phyloP scores from a whole-genome alignment of 2,113 vertebrate species.

The Tichodroma muraria region DNA sequence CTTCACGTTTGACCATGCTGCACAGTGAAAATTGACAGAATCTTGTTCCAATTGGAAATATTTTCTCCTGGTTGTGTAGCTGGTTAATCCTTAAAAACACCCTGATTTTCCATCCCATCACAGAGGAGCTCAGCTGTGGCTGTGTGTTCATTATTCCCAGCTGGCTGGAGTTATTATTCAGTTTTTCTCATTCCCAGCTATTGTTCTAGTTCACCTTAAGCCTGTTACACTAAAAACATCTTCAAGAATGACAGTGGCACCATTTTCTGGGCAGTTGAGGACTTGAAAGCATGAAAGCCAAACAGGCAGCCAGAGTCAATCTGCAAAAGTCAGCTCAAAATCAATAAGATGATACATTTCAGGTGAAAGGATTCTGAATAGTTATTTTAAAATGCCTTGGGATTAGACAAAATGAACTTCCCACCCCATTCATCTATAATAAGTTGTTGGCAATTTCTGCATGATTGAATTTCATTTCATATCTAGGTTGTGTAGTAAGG shows the following conservation, averaged over 20 bases:
- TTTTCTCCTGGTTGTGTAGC: not conserved
- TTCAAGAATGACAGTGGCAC: not conserved
- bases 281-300: not conserved
- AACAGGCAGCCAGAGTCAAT: not conserved
- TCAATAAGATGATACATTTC: constrained; percentile 30
- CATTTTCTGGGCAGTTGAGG: constrained; percentile 29
- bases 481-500: not conserved
- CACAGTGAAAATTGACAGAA: constrained; percentile 2
- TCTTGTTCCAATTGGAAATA: not conserved
- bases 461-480: constrained; percentile 29
- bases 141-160: not conserved
- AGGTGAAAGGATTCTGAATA: constrained; percentile 34
- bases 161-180: not conserved
- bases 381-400: constrained; percentile 31
- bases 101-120: not conserved
- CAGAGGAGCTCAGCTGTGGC: not conserved
- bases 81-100: constrained; percentile 25
- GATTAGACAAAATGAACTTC: constrained; percentile 50
- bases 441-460: constrained; percentile 12
- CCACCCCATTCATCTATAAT: constrained; percentile 3
- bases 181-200: not conserved
- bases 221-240: not conserved
- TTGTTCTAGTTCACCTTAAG: constrained; percentile 39
- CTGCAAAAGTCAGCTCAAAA: constrained; percentile 40
- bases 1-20: not conserved